A percentile compares a stretch with the other conserved stretches of the same genome.
phyloP scores from a whole-genome alignment of 2,888 invertebrate genomes.

The Colostygia pectinataria region DNA sequence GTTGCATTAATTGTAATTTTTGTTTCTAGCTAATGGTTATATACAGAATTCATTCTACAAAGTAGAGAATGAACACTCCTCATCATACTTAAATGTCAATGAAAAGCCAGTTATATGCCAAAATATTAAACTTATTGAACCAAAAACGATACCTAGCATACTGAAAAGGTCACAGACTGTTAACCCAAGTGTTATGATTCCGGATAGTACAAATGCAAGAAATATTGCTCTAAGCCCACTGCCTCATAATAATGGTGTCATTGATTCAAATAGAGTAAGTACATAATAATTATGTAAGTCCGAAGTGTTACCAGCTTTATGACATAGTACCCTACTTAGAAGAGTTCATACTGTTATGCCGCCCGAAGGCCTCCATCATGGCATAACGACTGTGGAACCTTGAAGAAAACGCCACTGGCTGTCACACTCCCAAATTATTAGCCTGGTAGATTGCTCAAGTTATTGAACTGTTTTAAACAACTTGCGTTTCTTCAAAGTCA shows the following conservation, averaged over 20 bases:
- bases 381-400: too few species aligned
- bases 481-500: too few species aligned
- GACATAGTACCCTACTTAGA: too few species aligned
- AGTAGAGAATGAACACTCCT: slow-evolving; percentile 68
- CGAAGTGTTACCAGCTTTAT: too few species aligned
- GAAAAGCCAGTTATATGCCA: slow-evolving; percentile 46
- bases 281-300: too few species aligned
- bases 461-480: too few species aligned
- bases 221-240: slow-evolving; percentile 62
- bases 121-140: slow-evolving; percentile 54
- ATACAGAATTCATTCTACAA: slow-evolving; percentile 64
- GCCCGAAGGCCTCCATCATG: too few species aligned
- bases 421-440: too few species aligned
- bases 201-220: slow-evolving; percentile 55
- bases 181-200: slow-evolving; percentile 47
- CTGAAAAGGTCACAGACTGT: slow-evolving; percentile 49
- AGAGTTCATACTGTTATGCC: too few species aligned
- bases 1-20: neutral
- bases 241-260: slow-evolving; percentile 44
- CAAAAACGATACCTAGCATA: slow-evolving; percentile 60
- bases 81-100: slow-evolving; percentile 39
- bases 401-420: too few species aligned
- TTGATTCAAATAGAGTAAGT: slow-evolving; percentile 37
- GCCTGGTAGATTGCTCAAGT: too few species aligned
- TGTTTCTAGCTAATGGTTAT: slow-evolving; percentile 53